These are phyloP conservation scores for Zaprionus lachaisei DNA, from an alignment of 1,140 invertebrate genomes.

Conservation along the genomic window DNA sequence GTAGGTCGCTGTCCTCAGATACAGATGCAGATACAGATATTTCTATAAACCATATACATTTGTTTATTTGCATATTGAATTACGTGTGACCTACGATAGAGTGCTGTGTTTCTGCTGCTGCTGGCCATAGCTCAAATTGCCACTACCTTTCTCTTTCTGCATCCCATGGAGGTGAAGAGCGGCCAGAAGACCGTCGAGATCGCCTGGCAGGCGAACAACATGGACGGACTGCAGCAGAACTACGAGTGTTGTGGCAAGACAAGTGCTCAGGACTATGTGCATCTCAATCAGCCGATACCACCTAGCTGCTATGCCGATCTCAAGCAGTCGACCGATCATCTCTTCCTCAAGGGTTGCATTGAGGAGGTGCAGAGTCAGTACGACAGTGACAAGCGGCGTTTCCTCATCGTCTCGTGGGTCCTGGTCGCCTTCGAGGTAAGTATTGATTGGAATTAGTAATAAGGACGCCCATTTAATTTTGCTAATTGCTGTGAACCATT, in stretches of 20 bases:
- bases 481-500: constrained; percentile 1
- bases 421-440: constrained; percentile 71
- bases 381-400: constrained; percentile 59
- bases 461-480: not conserved
- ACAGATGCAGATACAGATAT: not conserved
- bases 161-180: constrained; percentile 51
- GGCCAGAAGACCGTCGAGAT: constrained; percentile 63
- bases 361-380: constrained; percentile 71
- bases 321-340: constrained; percentile 46
- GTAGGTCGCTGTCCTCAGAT: constrained; percentile 41
- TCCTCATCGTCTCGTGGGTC: constrained; percentile 71
- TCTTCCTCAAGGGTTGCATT: constrained; percentile 66
- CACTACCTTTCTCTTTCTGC: constrained; percentile 55
- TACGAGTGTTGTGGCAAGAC: constrained; percentile 73
- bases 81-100: constrained; percentile 25
- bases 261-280: constrained; percentile 74
- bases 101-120: constrained; percentile 70
- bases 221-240: constrained; percentile 69
- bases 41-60: not conserved
- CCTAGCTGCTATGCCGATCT: constrained; percentile 70
- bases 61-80: not conserved
- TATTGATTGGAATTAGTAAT: constrained; percentile 2
- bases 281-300: constrained; percentile 62
- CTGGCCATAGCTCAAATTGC: constrained; percentile 69
- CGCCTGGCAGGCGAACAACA: constrained; percentile 76